Conservation (phyloP, 2,797 vertebrate genomes). For the Aplochiton taeniatus region DNA sequence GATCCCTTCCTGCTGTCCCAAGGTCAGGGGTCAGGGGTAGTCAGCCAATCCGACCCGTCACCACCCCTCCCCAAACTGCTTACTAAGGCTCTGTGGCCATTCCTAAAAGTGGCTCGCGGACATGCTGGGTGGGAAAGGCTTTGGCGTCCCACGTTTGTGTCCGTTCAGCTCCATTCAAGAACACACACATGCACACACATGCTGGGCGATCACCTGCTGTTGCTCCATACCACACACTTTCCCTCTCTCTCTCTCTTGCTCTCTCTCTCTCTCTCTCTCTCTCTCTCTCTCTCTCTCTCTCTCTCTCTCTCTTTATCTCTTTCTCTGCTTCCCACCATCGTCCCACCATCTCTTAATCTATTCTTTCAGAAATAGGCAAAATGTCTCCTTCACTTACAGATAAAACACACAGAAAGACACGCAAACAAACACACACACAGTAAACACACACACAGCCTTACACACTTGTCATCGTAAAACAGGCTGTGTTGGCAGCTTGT, state of each 20-base stretch:
- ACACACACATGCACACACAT: conserved; percentile 34
- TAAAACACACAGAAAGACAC: conserved; percentile 16
- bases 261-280: conserved; percentile 46
- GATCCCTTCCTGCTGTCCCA: conserved; percentile 58
- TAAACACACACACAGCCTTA: conserved; percentile 27
- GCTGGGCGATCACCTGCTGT: conserved; percentile 72
- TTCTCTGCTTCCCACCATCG: not conserved
- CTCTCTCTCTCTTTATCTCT: conserved; percentile 45
- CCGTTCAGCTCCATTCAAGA: conserved; percentile 34
- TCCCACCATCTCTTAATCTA: no score
- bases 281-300: conserved; percentile 25
- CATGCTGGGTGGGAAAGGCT: conserved; percentile 61
- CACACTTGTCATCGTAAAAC: conserved; percentile 74
- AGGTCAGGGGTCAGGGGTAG: conserved; percentile 54
- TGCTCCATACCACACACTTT: conserved; percentile 54
- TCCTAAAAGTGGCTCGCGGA: conserved; percentile 66
- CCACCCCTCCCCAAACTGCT: conserved; percentile 52
- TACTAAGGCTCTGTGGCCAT: conserved; percentile 59
- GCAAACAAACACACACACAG: conserved; percentile 21
- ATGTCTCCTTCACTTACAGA: conserved; percentile 23
- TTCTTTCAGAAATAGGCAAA: no score
- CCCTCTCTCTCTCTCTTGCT: conserved; percentile 33
- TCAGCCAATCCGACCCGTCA: conserved; percentile 50
- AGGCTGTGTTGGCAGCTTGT: conserved; percentile 56
- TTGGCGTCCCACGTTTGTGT: conserved; percentile 10